phyloP scores from a whole-genome alignment of 2,113 vertebrate species.

The Anoplopoma fimbria region DNA sequence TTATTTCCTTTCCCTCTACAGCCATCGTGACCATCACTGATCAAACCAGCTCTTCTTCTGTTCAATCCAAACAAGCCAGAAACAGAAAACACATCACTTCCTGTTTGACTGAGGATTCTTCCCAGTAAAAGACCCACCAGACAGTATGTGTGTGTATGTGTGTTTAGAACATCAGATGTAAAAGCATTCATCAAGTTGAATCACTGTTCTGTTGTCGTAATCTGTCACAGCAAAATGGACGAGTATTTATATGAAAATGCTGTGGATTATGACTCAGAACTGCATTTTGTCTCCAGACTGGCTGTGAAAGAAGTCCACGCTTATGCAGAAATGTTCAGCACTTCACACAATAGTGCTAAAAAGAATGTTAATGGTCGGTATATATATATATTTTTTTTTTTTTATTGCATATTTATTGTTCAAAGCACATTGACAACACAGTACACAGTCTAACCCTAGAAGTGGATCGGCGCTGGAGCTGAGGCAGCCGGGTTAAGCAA shows the following conservation, averaged over 20 bases:
- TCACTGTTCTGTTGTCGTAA: conserved; percentile 10
- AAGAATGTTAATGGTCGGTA: not conserved
- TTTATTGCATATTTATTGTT: no score
- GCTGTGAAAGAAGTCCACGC: not conserved
- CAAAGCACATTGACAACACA: no score
- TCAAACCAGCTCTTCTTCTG: not conserved
- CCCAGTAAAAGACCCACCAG: conserved; percentile 14
- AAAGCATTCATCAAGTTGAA: conserved; percentile 32
- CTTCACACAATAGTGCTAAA: not conserved
- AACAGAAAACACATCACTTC: conserved; percentile 33
- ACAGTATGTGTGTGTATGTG: conserved; percentile 6
- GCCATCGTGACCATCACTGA: not conserved
- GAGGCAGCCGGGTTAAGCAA: no score
- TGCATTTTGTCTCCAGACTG: not conserved
- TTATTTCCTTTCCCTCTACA: not conserved
- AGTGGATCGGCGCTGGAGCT: no score
- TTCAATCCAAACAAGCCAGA: conserved; percentile 26
- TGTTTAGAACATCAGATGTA: conserved; percentile 8
- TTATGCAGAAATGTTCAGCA: not conserved
- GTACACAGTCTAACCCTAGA: no score
- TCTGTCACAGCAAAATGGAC: conserved; percentile 17
- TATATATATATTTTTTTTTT: no score
- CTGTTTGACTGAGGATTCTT: conserved; percentile 33
- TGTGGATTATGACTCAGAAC: not conserved
- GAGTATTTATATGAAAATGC: conserved; percentile 15